Percentiles rank a stretch among this genome's conserved stretches.
Conservation (phyloP, 2,113 vertebrate genomes). For the Neotoma lepida region DNA sequence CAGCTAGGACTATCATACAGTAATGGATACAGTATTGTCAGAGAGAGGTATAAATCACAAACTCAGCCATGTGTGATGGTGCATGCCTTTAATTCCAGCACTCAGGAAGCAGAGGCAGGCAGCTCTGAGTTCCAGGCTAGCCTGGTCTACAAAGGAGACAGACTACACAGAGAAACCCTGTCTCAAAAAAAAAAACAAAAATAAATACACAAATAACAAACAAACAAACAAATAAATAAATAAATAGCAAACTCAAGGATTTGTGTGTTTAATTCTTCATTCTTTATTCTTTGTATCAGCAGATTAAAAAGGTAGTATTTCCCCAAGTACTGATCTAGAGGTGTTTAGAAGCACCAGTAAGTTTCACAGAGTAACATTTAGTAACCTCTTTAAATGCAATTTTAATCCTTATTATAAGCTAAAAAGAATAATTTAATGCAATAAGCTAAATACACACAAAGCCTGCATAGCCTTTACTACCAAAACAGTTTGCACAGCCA, state of each 20-base stretch:
- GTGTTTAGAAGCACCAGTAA: constrained; percentile 33
- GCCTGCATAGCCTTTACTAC: constrained; percentile 43
- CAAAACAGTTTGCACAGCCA: constrained; percentile 29
- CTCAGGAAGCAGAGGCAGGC: not conserved
- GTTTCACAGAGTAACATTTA: constrained; percentile 61
- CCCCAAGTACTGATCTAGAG: constrained; percentile 51
- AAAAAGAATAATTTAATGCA: constrained; percentile 63
- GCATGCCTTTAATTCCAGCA: not conserved
- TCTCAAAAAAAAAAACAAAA: not conserved
- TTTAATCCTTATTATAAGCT: constrained; percentile 61
- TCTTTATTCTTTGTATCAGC: constrained; percentile 62
- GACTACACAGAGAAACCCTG: not conserved
- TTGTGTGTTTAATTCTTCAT: constrained; percentile 56
- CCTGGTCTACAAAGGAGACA: not conserved
- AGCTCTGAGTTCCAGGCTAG: not conserved
- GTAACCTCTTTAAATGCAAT: constrained; percentile 63
- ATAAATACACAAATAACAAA: no score
- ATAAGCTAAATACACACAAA: constrained; percentile 60
- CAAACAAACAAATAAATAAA: not conserved
- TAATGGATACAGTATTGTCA: not conserved
- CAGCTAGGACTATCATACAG: constrained; percentile 45
- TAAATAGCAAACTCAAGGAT: constrained; percentile 51
- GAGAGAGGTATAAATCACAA: not conserved
- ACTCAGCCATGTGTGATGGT: not conserved
- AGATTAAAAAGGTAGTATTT: constrained; percentile 60